Evolutionary conservation across 2,888 invertebrate species (phyloP).

Genomic region (Petrophora chlorosata): DNA sequence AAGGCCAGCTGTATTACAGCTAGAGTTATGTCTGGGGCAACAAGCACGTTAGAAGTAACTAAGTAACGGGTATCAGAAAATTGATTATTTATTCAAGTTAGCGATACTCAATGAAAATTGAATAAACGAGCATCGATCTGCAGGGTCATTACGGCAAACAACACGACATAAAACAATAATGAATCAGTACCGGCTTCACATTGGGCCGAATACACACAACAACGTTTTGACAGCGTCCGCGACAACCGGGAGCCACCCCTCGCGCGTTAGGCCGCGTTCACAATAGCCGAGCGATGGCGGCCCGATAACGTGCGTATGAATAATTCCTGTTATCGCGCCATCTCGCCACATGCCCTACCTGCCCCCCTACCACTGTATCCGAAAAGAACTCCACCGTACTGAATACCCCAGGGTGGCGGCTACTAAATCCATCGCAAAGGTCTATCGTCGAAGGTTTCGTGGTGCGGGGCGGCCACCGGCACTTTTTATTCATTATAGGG

Average conservation of each 20-base stretch:
- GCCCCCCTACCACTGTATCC: conserved; percentile 70
- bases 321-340: conserved; percentile 82
- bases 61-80: too few relatives aligned
- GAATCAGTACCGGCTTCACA: conserved; percentile 67
- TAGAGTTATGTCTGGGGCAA: neutral
- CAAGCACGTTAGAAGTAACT: too few relatives aligned
- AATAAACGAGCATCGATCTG: conserved; percentile 46
- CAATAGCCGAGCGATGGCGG: conserved; percentile 80
- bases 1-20: conserved; percentile 4
- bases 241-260: conserved; percentile 79
- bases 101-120: conserved; percentile 34
- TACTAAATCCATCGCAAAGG: conserved; percentile 40
- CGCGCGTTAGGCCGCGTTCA: conserved; percentile 73
- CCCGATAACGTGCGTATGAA: conserved; percentile 81
- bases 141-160: conserved; percentile 54
- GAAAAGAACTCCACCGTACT: conserved; percentile 51
- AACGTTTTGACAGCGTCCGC: conserved; percentile 78
- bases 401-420: conserved; percentile 47
- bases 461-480: conserved; percentile 65
- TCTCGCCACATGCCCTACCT: conserved; percentile 84
- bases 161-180: conserved; percentile 71
- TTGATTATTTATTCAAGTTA: too few relatives aligned
- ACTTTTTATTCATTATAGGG: conserved; percentile 79
- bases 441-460: conserved; percentile 41
- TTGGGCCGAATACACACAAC: conserved; percentile 72